Conservation (phyloP, 2,113 vertebrate species). For the Megaceryle torquata region DNA sequence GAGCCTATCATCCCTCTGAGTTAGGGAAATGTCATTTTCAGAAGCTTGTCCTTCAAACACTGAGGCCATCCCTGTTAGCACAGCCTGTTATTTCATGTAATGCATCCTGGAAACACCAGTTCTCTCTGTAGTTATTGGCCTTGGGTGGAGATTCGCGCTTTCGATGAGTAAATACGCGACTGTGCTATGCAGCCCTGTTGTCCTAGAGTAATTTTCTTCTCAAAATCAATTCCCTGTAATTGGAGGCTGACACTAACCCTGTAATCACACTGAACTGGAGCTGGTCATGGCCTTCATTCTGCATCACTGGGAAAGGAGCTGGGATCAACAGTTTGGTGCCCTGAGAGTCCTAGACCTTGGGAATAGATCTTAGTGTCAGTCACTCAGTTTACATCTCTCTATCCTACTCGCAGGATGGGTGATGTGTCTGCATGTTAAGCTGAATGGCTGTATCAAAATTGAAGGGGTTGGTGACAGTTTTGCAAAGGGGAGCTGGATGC, state of each 20-base stretch:
- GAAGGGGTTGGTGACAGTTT: background rate
- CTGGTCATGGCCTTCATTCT: background rate
- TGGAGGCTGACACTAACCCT: background rate
- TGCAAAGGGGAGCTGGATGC: background rate
- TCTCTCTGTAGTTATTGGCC: background rate
- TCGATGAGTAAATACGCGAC: background rate
- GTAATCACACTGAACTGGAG: background rate
- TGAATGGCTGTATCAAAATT: background rate
- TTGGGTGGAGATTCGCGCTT: background rate
- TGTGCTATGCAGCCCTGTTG: background rate
- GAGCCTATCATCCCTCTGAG: background rate
- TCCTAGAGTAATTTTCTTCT: background rate
- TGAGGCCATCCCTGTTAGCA: background rate
- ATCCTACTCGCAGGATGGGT: background rate
- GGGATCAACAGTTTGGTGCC: background rate
- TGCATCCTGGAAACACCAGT: background rate
- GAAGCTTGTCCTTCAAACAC: background rate
- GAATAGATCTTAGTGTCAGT: background rate
- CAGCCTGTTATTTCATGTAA: conserved; percentile 26
- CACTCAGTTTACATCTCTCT: background rate
- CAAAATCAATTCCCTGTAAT: background rate
- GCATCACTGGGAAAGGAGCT: background rate
- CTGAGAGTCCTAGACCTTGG: background rate
- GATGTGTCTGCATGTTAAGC: background rate
- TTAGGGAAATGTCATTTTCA: background rate